phyloP scores from a whole-genome alignment of 1,140 invertebrate species.

The Drosophila orosa region DNA sequence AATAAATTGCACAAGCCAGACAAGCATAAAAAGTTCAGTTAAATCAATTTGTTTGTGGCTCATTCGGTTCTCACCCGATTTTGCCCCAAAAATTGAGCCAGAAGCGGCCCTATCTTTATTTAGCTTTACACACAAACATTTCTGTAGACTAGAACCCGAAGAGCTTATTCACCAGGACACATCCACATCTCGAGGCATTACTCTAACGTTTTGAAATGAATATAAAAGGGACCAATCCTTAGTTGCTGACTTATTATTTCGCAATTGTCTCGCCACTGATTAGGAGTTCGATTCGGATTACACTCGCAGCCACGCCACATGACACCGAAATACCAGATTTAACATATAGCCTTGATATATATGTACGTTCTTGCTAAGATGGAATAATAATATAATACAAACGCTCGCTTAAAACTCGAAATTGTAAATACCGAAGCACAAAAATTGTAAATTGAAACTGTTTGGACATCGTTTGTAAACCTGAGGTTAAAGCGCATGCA shows the following conservation, averaged over 20 bases:
- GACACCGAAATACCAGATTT: conserved; percentile 36
- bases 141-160: conserved; percentile 24
- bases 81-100: background rate
- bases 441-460: conserved; percentile 44
- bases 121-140: background rate
- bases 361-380: conserved; percentile 29
- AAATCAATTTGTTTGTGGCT: conserved; percentile 37
- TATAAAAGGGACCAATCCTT: conserved; percentile 68
- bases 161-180: conserved; percentile 56
- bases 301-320: conserved; percentile 9
- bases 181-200: conserved; percentile 15
- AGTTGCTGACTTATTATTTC: conserved; percentile 46
- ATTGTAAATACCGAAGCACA: conserved; percentile 41
- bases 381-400: conserved; percentile 10
- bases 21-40: conserved; percentile 24
- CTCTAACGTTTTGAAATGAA: conserved; percentile 18
- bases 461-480: conserved; percentile 31
- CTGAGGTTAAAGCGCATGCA: conserved; percentile 33
- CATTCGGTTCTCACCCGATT: background rate
- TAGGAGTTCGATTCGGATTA: conserved; percentile 1
- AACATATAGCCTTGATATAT: conserved; percentile 68
- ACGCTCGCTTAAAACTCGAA: conserved; percentile 28
- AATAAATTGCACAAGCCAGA: conserved; percentile 44
- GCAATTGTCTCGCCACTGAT: conserved; percentile 15
- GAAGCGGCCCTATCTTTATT: conserved; percentile 2